Conservation (phyloP, 2,797 vertebrate species). For the Sebastiscus albofasciatus region DNA sequence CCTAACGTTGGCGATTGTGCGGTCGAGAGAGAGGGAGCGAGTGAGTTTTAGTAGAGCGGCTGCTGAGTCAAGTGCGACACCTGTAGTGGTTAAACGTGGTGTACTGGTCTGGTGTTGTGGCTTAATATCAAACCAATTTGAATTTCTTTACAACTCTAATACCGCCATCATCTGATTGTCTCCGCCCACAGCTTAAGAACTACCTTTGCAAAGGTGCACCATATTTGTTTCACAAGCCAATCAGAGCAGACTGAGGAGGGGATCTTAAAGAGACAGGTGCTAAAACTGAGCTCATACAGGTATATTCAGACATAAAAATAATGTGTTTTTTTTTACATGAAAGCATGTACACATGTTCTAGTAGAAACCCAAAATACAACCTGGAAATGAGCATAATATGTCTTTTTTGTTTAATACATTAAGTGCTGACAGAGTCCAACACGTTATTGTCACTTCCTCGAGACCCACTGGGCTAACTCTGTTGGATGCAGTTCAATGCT, state of each 20-base stretch:
- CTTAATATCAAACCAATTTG: background rate
- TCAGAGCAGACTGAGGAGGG: too few species aligned
- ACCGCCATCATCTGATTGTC: too few species aligned
- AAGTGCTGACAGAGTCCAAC: background rate
- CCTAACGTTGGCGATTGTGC: background rate
- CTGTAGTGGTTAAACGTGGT: background rate
- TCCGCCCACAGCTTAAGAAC: too few species aligned
- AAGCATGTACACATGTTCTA: background rate
- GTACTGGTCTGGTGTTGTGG: background rate
- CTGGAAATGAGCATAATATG: background rate
- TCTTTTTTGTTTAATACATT: background rate
- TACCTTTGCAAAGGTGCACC: too few species aligned
- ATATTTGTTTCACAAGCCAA: too few species aligned
- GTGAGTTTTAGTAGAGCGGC: too few species aligned
- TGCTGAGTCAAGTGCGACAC: background rate
- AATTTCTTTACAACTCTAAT: too few species aligned
- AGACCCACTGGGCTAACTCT: background rate
- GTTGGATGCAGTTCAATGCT: background rate
- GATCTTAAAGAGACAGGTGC: too few species aligned
- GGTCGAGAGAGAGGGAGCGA: background rate
- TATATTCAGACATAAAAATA: too few species aligned
- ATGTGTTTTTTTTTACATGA: too few species aligned
- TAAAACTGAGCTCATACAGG: too few species aligned
- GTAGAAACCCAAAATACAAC: background rate
- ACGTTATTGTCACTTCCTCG: background rate